Evolutionary conservation across 2,888 invertebrate species (phyloP), one percentile per base, ranked within the genome.

Genomic region (Lasioglossum marginatum): DNA sequence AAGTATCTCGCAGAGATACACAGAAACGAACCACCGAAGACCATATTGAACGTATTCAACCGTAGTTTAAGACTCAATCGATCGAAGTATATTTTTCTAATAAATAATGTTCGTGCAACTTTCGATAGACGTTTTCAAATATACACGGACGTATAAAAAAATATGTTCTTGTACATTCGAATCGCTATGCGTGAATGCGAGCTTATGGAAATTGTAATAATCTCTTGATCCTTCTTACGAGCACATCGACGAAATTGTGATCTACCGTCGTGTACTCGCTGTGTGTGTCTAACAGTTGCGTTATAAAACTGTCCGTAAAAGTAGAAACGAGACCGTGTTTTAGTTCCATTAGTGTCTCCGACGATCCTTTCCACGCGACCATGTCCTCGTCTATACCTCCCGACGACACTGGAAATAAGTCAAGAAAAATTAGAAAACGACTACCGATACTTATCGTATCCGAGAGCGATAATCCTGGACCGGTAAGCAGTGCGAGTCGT

Each of bases 241-340:
- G 95, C 0, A 97, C 97, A 94, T 97, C 97, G 40, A 97, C 96
- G 94, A 98, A 97, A 74, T 96, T 96, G 91, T 96, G 97, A 89
- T 97, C 97, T 4, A 96, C 95, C 14, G 96, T 95, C 16, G 97
- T 96, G 90, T 97, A 96, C 92, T 96, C 97, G 96, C 97, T 97
- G 82, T 96, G 96, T 1, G 97, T 97, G 79, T 97, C 97, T 75
- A 97, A 94, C 19, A 98, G 95, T 91, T 97, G 97, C 83, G 97
- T 97, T 78, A 97, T 97, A 95, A 98, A 98, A 87, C 97, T 97
- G 93, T 98, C 98, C 92, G 97, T 98, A 94, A 98, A 97, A 31
- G 97, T 96, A 0, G 97, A 96, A 48, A 97, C 96, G 19, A 98
- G 96, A 48, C 97, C 97, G 93, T 97, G 97, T 92, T 97, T 97